Conservation (phyloP, 2,797 vertebrate species). For the Stomatorhinus walkeri region DNA sequence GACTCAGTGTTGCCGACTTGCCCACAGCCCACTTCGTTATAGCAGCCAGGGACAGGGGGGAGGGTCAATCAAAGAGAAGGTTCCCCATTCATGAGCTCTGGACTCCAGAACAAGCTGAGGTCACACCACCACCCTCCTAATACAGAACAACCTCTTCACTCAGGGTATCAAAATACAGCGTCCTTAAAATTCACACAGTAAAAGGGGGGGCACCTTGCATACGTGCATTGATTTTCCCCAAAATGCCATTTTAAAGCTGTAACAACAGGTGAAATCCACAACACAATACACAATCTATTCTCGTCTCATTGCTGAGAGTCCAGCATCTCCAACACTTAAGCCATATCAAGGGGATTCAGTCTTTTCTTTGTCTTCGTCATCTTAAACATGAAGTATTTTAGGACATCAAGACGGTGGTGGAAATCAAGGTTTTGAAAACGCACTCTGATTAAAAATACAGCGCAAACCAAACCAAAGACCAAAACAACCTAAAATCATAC, state of each 20-base stretch:
- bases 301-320: not conserved
- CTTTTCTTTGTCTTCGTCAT: not conserved
- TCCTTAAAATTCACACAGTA: not conserved
- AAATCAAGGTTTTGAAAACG: not conserved
- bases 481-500: not conserved
- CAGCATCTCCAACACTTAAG: not conserved
- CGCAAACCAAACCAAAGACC: not conserved
- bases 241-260: not conserved
- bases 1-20: conserved; percentile 30
- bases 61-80: conserved; percentile 41
- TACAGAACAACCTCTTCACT: not conserved
- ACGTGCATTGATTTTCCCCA: not conserved
- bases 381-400: not conserved
- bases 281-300: not conserved
- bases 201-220: not conserved
- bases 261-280: not conserved
- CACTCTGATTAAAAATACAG: not conserved
- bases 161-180: not conserved
- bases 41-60: conserved; percentile 34
- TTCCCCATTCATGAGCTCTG: not conserved
- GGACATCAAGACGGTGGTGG: not conserved
- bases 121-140: not conserved
- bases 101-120: not conserved
- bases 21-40: conserved; percentile 51
- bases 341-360: not conserved